phyloP scores from a whole-genome alignment of 1,140 invertebrate genomes.

The Bombus difficillimus region DNA sequence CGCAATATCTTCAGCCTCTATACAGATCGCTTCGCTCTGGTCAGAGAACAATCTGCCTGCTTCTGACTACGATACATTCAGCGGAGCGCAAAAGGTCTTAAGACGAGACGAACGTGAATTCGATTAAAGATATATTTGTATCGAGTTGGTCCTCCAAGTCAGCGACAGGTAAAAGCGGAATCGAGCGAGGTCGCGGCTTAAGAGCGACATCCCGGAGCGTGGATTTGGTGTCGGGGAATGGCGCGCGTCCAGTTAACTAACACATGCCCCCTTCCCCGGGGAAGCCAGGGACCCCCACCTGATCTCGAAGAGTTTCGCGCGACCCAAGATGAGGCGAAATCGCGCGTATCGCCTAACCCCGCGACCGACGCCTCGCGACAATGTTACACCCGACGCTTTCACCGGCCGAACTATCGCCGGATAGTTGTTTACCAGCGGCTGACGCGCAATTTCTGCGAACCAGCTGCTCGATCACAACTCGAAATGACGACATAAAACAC shows the following conservation, averaged over 20 bases:
- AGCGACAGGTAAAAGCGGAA: constrained; percentile 30
- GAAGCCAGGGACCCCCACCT: constrained; percentile 31
- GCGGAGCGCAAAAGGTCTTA: too few relatives aligned
- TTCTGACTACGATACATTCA: accelerated
- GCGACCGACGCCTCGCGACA: constrained; percentile 66
- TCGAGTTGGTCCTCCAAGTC: background rate
- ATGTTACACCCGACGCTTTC: constrained; percentile 65
- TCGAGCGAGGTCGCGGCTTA: constrained; percentile 28
- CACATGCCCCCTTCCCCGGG: background rate
- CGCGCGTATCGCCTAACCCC: constrained; percentile 58
- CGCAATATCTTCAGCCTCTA: too few relatives aligned
- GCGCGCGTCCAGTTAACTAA: constrained; percentile 44
- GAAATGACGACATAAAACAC: too few relatives aligned
- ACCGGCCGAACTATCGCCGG: constrained; percentile 45
- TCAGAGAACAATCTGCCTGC: too few relatives aligned
- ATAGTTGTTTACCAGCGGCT: background rate
- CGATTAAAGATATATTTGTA: background rate
- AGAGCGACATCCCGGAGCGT: constrained; percentile 19
- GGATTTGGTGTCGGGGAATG: constrained; percentile 45
- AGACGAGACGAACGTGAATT: background rate
- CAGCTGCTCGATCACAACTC: background rate
- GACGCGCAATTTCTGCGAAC: background rate
- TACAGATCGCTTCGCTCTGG: too few relatives aligned
- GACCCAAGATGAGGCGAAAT: too few relatives aligned
- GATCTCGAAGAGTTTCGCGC: constrained; percentile 18